A percentile compares a stretch with the other conserved stretches of the same genome.
Evolutionary conservation across 92 coral and sea anemone genomes (phyloP).

Genomic region (Pocillopora meandrina): DNA sequence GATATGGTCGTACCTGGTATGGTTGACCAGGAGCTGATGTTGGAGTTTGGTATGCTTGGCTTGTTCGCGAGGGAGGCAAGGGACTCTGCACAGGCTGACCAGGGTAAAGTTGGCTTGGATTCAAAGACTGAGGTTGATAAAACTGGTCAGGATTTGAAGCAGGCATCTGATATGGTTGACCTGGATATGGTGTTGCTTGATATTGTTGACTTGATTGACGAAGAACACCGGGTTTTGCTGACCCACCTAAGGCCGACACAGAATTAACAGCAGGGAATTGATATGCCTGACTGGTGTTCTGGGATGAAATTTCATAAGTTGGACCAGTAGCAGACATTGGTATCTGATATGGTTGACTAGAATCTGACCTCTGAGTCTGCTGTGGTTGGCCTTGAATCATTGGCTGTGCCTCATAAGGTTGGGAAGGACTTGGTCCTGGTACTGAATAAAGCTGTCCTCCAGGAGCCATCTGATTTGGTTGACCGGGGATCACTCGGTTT

Average conservation of each 20-base stretch:
- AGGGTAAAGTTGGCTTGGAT: conserved; percentile 10
- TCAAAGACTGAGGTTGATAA: background rate
- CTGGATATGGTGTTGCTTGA: background rate
- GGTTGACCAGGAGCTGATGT: conserved; percentile 25
- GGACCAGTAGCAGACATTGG: background rate
- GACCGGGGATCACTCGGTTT: background rate
- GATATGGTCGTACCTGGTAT: conserved; percentile 21
- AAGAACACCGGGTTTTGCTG: conserved; percentile 7
- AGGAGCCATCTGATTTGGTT: background rate
- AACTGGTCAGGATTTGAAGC: conserved; percentile 4
- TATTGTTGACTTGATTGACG: background rate
- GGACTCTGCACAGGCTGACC: conserved; percentile 24
- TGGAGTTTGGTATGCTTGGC: conserved; percentile 20
- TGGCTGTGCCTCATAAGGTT: conserved; percentile 15
- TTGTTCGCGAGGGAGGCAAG: conserved; percentile 8
- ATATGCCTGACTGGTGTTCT: conserved; percentile 12
- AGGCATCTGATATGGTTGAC: conserved; percentile 27
- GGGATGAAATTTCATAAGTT: background rate
- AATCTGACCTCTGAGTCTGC: background rate
- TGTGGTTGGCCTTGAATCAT: background rate
- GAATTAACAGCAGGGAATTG: background rate
- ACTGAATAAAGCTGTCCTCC: conserved; percentile 11
- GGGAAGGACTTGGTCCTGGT: background rate
- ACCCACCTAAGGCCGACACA: background rate
- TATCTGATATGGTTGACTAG: conserved; percentile 5